phyloP scores from a whole-genome alignment of 1,140 invertebrate species.

The Agrilus planipennis region DNA sequence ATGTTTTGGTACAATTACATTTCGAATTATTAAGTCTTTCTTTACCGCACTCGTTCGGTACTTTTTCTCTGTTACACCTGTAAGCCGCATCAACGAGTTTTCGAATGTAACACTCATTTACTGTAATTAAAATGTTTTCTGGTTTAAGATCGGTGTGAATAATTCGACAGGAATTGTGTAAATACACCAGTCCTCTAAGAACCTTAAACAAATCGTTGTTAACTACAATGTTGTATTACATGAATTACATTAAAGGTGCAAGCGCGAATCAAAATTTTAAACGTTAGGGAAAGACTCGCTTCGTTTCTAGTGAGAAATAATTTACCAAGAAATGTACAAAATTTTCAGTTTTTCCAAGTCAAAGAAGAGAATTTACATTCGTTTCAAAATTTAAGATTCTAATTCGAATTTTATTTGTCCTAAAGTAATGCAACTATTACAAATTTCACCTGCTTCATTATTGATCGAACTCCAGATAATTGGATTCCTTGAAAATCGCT shows the following conservation, averaged over 20 bases:
- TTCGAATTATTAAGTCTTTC: no score
- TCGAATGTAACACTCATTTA: constrained; percentile 69
- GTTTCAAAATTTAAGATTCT: no score
- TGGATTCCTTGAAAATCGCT: constrained; percentile 97
- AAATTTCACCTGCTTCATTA: constrained; percentile 89
- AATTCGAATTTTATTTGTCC: no score
- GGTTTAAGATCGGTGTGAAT: constrained; percentile 99
- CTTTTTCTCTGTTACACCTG: constrained; percentile 74
- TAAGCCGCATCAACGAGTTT: constrained; percentile 84
- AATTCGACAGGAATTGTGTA: constrained; percentile 94
- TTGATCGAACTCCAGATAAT: constrained; percentile 82
- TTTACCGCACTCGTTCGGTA: no score
- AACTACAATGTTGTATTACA: constrained; percentile 1
- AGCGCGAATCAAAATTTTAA: no score
- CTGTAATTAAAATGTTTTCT: constrained; percentile 94
- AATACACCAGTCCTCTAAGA: constrained; percentile 87
- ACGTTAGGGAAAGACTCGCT: no score
- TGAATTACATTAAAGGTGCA: no score
- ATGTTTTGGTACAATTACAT: no score
- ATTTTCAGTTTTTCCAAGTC: no score
- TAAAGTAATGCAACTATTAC: no score
- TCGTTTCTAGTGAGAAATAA: neutral
- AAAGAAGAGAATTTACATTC: no score
- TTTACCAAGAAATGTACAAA: no score
- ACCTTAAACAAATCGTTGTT: constrained; percentile 39